Conservation (phyloP, 2,797 vertebrate species). For the Delichon dasypus region DNA sequence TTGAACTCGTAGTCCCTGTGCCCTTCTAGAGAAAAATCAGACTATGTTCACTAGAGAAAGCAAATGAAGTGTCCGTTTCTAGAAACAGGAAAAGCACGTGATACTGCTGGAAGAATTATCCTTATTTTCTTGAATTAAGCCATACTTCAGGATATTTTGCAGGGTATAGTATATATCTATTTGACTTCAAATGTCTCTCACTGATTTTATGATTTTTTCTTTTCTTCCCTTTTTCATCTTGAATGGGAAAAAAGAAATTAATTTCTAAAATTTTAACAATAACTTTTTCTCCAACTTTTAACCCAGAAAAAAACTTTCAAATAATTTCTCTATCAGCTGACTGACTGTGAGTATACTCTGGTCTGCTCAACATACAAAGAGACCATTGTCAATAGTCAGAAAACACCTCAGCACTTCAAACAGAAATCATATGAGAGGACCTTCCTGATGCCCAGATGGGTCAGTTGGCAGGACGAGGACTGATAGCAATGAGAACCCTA, state of each 20-base stretch:
- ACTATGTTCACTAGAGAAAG: neutral
- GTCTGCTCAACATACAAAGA: neutral
- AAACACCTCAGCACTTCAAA: neutral
- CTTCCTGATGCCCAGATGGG: neutral
- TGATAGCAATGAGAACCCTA: neutral
- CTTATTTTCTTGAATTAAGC: neutral
- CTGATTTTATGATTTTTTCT: neutral
- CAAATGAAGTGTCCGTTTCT: neutral
- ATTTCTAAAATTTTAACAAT: neutral
- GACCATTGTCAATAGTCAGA: neutral
- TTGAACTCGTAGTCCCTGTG: neutral
- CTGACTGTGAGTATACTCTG: neutral
- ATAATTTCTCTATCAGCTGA: conserved; percentile 1
- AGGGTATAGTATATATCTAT: neutral
- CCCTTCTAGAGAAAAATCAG: neutral
- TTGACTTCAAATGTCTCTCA: neutral
- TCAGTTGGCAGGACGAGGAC: neutral
- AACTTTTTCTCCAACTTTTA: neutral
- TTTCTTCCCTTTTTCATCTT: neutral
- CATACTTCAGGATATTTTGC: neutral
- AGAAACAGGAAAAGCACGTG: neutral
- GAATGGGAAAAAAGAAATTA: neutral
- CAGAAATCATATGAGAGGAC: conserved; percentile 29
- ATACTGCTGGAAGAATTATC: neutral
- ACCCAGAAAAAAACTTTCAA: neutral